Evolutionary conservation across 1,140 invertebrate species (phyloP).

Genomic region (Anthonomus grandis): DNA sequence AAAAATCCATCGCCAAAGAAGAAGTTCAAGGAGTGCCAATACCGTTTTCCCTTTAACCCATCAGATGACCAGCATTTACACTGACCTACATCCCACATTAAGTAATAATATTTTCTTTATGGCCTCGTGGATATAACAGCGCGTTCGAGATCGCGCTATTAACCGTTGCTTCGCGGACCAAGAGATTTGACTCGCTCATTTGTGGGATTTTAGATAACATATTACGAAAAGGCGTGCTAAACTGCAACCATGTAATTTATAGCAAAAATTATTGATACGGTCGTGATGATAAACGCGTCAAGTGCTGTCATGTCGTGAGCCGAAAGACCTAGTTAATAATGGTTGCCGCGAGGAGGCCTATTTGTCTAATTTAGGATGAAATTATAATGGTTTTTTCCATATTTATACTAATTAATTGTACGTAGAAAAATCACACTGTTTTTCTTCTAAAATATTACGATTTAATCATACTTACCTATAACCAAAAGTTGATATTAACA

Average conservation of each 20-base stretch:
- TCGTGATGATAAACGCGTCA: neutral
- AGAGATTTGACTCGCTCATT: conserved; percentile 1
- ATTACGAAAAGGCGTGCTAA: conserved; percentile 4
- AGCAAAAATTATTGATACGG: neutral
- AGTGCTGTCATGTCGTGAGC: conserved; percentile 3
- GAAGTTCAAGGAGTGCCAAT: no score
- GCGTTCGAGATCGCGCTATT: no score
- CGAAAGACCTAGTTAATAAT: conserved; percentile 1
- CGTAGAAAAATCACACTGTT: no score
- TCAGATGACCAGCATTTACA: neutral
- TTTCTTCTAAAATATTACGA: no score
- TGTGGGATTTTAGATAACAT: conserved; percentile 6
- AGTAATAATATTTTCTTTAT: conserved; percentile 1
- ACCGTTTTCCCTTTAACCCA: neutral
- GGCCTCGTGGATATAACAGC: no score
- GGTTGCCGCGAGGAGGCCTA: no score
- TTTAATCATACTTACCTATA: no score
- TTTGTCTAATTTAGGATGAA: no score
- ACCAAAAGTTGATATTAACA: no score
- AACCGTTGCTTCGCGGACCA: conserved; percentile 3
- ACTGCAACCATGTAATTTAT: conserved; percentile 6
- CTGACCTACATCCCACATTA: neutral
- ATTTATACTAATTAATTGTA: no score
- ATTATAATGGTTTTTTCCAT: no score
- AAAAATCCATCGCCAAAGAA: no score